phyloP scores from a whole-genome alignment of 2,888 invertebrate genomes.

The Amphipoea lucens region DNA sequence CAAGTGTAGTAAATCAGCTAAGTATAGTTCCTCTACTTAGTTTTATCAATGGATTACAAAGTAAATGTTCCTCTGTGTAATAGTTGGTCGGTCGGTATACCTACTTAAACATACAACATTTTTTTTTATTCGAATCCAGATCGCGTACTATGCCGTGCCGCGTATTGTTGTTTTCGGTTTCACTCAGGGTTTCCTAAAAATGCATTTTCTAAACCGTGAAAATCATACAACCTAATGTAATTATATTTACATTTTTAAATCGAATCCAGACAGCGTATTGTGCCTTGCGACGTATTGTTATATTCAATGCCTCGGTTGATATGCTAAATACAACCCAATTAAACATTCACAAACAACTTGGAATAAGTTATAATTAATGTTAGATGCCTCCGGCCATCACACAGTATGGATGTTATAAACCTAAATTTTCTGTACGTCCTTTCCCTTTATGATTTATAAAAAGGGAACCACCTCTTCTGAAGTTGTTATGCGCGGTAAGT shows the following conservation, averaged over 20 bases:
- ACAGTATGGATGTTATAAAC: slow-evolving; percentile 69
- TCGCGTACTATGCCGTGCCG: slow-evolving; percentile 17
- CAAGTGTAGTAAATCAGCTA: slow-evolving; percentile 75
- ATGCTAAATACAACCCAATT: slow-evolving; percentile 48
- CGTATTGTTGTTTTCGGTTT: background rate
- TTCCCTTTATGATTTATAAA: slow-evolving; percentile 69
- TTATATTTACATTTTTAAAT: slow-evolving; percentile 43
- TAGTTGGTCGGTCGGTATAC: background rate
- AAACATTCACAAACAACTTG: slow-evolving; percentile 63
- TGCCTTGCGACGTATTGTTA: background rate
- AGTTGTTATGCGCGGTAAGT: slow-evolving; percentile 67
- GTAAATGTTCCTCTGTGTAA: slow-evolving; percentile 15
- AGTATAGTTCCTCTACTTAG: slow-evolving; percentile 46
- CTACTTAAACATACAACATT: slow-evolving; percentile 33
- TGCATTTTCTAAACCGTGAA: slow-evolving; percentile 1
- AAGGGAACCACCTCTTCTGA: slow-evolving; percentile 64
- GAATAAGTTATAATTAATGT: slow-evolving; percentile 70
- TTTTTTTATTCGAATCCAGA: slow-evolving; percentile 56
- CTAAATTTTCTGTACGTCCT: slow-evolving; percentile 65
- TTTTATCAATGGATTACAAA: slow-evolving; percentile 64
- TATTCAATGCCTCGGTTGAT: slow-evolving; percentile 15
- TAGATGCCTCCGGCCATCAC: slow-evolving; percentile 59
- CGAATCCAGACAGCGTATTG: slow-evolving; percentile 43
- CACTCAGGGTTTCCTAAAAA: slow-evolving; percentile 7
- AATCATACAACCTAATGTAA: too few relatives aligned